These are phyloP conservation scores for Loriculus beryllinus DNA, from an alignment of 2,797 vertebrate species.

Conservation along the genomic window DNA sequence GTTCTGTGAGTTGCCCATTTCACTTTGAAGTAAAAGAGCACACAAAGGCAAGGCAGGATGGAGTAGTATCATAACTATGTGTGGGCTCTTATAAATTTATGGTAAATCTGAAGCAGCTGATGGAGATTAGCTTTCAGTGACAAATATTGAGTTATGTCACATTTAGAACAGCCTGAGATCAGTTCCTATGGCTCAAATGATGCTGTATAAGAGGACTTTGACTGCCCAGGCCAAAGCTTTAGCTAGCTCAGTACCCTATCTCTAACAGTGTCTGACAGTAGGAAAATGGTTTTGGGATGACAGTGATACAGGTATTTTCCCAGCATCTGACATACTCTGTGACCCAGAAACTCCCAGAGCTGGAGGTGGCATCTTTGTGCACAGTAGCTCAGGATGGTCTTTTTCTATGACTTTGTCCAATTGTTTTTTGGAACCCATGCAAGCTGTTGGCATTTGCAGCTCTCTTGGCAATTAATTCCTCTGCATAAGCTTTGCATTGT, in stretches of 20 bases:
- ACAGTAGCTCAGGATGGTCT: not conserved
- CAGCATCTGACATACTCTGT: not conserved
- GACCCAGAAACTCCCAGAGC: not conserved
- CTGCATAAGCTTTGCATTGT: not conserved
- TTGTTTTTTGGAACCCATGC: not conserved
- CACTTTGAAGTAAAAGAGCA: not conserved
- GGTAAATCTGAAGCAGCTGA: not conserved
- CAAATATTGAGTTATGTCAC: not conserved
- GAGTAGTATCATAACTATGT: not conserved
- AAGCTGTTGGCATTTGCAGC: not conserved
- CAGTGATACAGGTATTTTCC: not conserved
- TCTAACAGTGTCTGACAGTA: not conserved
- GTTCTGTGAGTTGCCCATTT: not conserved
- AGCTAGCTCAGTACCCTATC: not conserved
- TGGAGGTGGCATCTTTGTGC: not conserved
- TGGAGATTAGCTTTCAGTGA: not conserved
- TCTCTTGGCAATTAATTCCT: not conserved
- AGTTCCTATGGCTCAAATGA: not conserved
- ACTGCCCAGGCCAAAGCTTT: not conserved
- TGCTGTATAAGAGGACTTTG: not conserved
- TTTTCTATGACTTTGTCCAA: not conserved
- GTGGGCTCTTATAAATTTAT: not conserved
- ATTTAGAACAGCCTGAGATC: not conserved
- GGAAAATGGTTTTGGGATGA: not conserved
- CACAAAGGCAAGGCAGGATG: fast-evolving